phyloP scores from a whole-genome alignment of 2,888 invertebrate species.

The Elegia similella region DNA sequence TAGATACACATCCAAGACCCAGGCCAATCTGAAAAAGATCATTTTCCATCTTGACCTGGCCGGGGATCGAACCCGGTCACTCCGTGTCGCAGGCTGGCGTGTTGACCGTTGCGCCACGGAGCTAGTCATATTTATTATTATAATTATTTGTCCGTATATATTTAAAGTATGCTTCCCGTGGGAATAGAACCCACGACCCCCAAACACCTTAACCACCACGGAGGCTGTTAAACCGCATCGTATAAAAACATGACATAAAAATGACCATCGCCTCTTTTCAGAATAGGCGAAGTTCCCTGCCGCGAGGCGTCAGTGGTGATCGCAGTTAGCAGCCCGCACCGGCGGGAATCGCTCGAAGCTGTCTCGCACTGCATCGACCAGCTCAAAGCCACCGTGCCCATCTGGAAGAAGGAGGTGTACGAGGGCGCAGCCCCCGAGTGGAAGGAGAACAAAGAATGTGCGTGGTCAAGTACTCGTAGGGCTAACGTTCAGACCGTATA shows the following conservation, averaged over 20 bases:
- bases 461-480: slow-evolving; percentile 84
- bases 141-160: too few relatives aligned
- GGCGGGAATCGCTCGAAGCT: slow-evolving; percentile 90
- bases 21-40: too few relatives aligned
- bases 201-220: too few relatives aligned
- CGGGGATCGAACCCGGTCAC: too few relatives aligned
- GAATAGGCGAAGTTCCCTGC: slow-evolving; percentile 91
- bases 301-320: slow-evolving; percentile 94
- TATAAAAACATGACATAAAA: not conserved
- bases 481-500: slow-evolving; percentile 39
- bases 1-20: too few relatives aligned
- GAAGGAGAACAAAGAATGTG: slow-evolving; percentile 93
- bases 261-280: slow-evolving; percentile 45
- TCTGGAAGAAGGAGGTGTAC: slow-evolving; percentile 98
- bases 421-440: slow-evolving; percentile 82
- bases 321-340: slow-evolving; percentile 93
- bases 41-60: too few relatives aligned
- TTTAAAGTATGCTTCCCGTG: too few relatives aligned
- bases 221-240: too few relatives aligned
- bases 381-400: slow-evolving; percentile 93
- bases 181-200: too few relatives aligned
- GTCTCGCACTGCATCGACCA: slow-evolving; percentile 91
- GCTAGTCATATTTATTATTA: too few relatives aligned
- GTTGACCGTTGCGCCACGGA: too few relatives aligned
- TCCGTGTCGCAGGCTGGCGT: too few relatives aligned